Percentiles rank a stretch among this genome's conserved stretches.
Evolutionary conservation across 2,888 invertebrate genomes (phyloP).

Genomic region (Podabrus alpinus): DNA sequence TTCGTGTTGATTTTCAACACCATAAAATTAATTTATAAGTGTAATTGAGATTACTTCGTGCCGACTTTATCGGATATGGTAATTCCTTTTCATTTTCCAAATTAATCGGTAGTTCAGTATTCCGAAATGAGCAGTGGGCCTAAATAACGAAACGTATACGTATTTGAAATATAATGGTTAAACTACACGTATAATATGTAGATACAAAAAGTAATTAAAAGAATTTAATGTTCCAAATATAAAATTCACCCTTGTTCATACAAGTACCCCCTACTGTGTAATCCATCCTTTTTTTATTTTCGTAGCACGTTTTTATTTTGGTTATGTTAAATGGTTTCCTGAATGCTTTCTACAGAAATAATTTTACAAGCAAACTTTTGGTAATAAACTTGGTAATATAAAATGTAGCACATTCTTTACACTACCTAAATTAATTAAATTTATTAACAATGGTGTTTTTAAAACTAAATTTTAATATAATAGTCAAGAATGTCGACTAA

Average conservation of each 20-base stretch:
- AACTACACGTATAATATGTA: constrained; percentile 55
- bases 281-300: constrained; percentile 43
- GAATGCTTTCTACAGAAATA: constrained; percentile 37
- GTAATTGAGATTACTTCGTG: background rate
- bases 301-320: constrained; percentile 39
- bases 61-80: background rate
- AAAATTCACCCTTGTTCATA: constrained; percentile 49
- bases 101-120: constrained; percentile 52
- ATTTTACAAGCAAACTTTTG: background rate
- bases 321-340: constrained; percentile 40
- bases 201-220: constrained; percentile 56
- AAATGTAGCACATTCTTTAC: background rate
- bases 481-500: constrained; percentile 4
- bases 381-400: constrained; percentile 2
- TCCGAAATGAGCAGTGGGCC: constrained; percentile 46
- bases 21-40: background rate
- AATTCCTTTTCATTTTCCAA: constrained; percentile 42
- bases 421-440: constrained; percentile 10
- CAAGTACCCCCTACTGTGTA: constrained; percentile 35
- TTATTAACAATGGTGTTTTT: constrained; percentile 4
- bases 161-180: constrained; percentile 50
- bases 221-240: constrained; percentile 56
- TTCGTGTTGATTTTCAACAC: background rate
- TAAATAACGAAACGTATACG: constrained; percentile 43
- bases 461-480: constrained; percentile 3